Evolutionary conservation across 2,797 vertebrate genomes (phyloP).

Genomic region (Scarus forsteni): DNA sequence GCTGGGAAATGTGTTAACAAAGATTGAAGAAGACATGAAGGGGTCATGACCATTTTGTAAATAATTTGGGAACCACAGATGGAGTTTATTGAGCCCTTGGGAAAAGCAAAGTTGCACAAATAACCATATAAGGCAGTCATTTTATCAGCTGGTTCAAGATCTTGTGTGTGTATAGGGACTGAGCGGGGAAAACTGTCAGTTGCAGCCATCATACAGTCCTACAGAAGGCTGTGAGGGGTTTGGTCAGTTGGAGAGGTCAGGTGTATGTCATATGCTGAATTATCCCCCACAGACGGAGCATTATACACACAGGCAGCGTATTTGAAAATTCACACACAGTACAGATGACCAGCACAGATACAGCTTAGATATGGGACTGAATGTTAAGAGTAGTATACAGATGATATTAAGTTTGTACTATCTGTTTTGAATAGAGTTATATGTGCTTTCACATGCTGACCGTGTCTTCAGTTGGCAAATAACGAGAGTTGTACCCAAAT

Average conservation of each 20-base stretch:
- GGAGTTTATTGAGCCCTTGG: neutral
- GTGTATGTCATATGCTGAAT: constrained; percentile 3
- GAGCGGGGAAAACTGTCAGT: neutral
- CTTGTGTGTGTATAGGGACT: neutral
- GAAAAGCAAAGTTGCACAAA: neutral
- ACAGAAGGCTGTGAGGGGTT: neutral
- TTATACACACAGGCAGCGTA: neutral
- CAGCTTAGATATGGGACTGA: neutral
- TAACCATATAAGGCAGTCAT: neutral
- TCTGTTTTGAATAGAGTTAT: constrained; percentile 2
- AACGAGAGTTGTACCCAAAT: neutral
- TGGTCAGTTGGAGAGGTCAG: neutral
- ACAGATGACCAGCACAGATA: neutral
- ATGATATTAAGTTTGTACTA: too few species aligned
- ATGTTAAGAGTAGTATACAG: neutral
- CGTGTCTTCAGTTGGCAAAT: neutral
- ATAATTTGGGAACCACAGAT: neutral
- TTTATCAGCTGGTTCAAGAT: neutral
- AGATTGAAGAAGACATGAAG: neutral
- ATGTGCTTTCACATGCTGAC: neutral
- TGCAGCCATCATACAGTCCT: neutral
- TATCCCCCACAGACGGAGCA: neutral
- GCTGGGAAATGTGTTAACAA: constrained; percentile 1
- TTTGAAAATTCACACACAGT: constrained; percentile 12
- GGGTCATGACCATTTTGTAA: neutral